Percentiles rank a stretch among this genome's conserved stretches.
Conservation (phyloP, 2,888 invertebrate species). For the Listrodromus nycthemerus region DNA sequence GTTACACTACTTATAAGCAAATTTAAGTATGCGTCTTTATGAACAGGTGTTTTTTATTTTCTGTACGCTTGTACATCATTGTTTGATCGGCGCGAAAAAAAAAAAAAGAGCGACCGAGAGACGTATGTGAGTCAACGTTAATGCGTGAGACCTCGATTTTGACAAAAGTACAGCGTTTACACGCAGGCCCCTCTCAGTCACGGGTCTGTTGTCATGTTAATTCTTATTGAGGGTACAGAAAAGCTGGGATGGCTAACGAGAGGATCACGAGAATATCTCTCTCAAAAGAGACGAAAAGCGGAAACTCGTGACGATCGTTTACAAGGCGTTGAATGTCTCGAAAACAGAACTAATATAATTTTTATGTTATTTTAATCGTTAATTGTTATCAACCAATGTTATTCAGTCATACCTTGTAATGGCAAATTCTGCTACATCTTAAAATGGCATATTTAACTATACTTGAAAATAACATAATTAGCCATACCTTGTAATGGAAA, state of each 20-base stretch:
- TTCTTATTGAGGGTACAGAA: constrained; percentile 13
- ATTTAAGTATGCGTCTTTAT: constrained; percentile 19
- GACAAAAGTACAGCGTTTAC: constrained; percentile 43
- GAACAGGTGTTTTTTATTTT: constrained; percentile 42
- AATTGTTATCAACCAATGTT: no score
- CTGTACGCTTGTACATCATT: constrained; percentile 7
- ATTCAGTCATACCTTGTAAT: no score
- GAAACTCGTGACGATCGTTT: background rate
- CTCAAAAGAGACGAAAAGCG: background rate
- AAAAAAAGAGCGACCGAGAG: constrained; percentile 8
- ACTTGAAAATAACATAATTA: no score
- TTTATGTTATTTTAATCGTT: no score
- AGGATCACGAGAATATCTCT: background rate
- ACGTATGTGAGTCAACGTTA: constrained; percentile 9
- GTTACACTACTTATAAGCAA: background rate
- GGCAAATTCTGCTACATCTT: no score
- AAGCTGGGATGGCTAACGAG: background rate
- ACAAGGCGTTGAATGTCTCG: no score
- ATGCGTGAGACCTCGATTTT: constrained; percentile 53
- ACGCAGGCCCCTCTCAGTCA: constrained; percentile 16
- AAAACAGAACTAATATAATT: no score
- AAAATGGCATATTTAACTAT: no score
- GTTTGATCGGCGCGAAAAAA: background rate
- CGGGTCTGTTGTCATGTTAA: constrained; percentile 36
- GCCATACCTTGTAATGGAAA: no score